Evolutionary conservation across 2,113 vertebrate genomes (phyloP).

Genomic region (Ptilorrhoa leucosticta): DNA sequence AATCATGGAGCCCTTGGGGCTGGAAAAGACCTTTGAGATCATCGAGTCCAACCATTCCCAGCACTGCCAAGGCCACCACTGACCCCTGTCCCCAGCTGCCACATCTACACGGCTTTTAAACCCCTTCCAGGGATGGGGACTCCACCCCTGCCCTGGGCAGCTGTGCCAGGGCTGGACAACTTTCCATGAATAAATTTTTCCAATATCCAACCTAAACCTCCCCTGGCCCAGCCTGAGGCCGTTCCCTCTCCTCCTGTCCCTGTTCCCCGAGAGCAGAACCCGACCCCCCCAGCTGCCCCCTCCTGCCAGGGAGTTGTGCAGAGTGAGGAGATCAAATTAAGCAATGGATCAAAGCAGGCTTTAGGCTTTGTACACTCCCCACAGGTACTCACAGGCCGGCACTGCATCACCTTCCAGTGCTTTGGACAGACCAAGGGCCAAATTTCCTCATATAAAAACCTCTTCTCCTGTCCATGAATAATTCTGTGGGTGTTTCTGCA

Average conservation of each 20-base stretch:
- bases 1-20: fast-evolving
- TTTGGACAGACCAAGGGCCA: neutral
- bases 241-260: neutral
- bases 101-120: neutral
- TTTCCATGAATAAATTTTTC: neutral
- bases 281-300: neutral
- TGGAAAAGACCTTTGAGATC: neutral
- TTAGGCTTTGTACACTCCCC: no score
- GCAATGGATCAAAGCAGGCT: neutral
- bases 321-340: neutral
- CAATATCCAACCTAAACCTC: fast-evolving
- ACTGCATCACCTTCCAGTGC: neutral
- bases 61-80: neutral
- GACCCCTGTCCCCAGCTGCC: neutral
- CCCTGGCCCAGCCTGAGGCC: neutral
- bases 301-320: neutral
- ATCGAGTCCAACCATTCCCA: neutral
- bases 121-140: neutral
- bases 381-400: neutral
- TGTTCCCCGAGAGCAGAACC: neutral
- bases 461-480: neutral
- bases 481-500: neutral
- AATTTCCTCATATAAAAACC: neutral
- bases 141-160: neutral
- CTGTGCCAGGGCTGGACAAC: neutral